Evolutionary conservation across 2,797 vertebrate genomes (phyloP).

Genomic region (Prionace glauca): DNA sequence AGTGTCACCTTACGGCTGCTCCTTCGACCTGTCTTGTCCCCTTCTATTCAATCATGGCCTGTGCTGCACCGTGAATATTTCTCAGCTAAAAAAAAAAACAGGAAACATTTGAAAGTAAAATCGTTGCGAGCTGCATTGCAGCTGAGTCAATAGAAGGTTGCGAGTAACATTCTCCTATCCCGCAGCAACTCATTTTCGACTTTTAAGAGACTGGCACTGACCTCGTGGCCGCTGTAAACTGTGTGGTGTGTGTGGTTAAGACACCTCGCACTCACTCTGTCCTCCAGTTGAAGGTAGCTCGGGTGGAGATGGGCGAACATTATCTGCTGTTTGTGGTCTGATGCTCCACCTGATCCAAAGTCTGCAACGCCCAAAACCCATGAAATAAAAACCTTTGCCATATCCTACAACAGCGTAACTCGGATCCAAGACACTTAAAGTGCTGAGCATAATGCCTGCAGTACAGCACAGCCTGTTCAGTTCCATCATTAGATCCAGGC

Average conservation of each 20-base stretch:
- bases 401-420: not conserved
- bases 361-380: not conserved
- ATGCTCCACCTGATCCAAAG: not conserved
- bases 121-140: not conserved
- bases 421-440: not conserved
- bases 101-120: not conserved
- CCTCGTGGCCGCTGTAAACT: not conserved
- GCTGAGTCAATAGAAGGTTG: conserved; percentile 23
- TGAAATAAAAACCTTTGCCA: not conserved
- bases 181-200: not conserved
- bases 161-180: not conserved
- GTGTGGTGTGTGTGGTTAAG: not conserved
- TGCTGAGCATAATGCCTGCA: not conserved
- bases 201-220: not conserved
- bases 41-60: too few relatives aligned
- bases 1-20: not conserved
- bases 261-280: not conserved
- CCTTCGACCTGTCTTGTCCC: not conserved
- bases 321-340: not conserved
- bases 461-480: not conserved
- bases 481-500: not conserved
- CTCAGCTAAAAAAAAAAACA: not conserved
- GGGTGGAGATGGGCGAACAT: not conserved
- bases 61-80: not conserved
- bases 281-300: not conserved